Evolutionary conservation across 2,888 invertebrate genomes (phyloP), one percentile per base, ranked within the genome.

Genomic region (Crepidodera aurea): DNA sequence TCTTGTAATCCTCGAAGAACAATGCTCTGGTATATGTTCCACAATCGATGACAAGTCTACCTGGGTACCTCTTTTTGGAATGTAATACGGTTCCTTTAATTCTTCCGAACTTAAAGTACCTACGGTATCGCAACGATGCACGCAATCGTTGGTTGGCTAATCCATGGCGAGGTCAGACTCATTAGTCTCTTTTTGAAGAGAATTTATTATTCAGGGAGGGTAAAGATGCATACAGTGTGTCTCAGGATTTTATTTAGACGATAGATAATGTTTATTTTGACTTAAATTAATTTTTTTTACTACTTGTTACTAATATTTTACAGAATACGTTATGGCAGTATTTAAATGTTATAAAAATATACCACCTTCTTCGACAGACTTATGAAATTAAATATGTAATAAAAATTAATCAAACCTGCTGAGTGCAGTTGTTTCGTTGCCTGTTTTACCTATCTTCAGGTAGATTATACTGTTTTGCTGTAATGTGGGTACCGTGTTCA

Each of bases 21-120:
- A 76, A 75, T 75, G 75, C 73, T 73, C 74, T 68, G 74, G 75
- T 75, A 72, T 73, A 62, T 66, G 66, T 64, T 69, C 60, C 32
- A 16, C 65, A 67, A 55, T 65, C 68, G 67, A 70, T 61, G 66
- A 48, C 50, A 37, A 18, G 32, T 46, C 48, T 59, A 66, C 64
- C 64, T 66, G 64, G 42, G 53, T 56, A 54, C 48, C 19, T 16
- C 48, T 27, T 54, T 29, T 50, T 16, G 29, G 19, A 67, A 70
- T 65, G 68, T 67, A 64, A 54, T 55, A 62, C 53, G 55, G 34
- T 34, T 13, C 34, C 34, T 34, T 34, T 2, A 13, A 50, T 62
- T 62, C 58, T 42, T 53, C 22, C 40, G 27, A 39, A 54, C 60
- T 29, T 54, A 25, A 37, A 54, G 34, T 48, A 48, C 60, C 56